phyloP scores from a whole-genome alignment of 2,888 invertebrate species.

The Lordiphosa andalusiaca region DNA sequence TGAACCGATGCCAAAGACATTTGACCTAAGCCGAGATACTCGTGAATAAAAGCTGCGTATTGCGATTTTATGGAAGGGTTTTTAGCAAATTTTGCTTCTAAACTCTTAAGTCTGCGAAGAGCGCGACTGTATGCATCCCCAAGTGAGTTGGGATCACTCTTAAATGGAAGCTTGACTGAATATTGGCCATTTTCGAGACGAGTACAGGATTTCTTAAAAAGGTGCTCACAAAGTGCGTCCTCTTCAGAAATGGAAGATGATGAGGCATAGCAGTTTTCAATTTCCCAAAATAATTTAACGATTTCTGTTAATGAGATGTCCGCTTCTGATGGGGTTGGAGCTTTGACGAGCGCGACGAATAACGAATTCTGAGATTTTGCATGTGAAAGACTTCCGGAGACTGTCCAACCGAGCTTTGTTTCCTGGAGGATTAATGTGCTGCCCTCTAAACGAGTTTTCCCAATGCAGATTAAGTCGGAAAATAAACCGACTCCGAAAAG shows the following conservation, averaged over 20 bases:
- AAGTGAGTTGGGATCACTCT: background rate
- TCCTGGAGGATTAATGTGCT: background rate
- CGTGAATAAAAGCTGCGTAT: background rate
- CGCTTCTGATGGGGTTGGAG: too few species aligned
- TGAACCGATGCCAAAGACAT: slow-evolving; percentile 1
- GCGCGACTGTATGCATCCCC: background rate
- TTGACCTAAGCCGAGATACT: background rate
- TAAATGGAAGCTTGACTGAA: too few species aligned
- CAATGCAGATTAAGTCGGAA: too few species aligned
- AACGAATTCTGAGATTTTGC: background rate
- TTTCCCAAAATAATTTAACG: background rate
- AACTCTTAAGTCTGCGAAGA: too few species aligned
- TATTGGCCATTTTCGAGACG: slow-evolving; percentile 4
- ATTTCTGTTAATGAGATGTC: too few species aligned
- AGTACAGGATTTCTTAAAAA: slow-evolving; percentile 11
- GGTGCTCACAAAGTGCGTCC: slow-evolving; percentile 15
- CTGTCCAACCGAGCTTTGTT: background rate
- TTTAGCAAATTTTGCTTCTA: background rate
- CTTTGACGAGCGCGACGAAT: too few species aligned
- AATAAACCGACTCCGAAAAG: too few species aligned
- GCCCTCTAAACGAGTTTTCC: too few species aligned
- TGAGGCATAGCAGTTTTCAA: background rate
- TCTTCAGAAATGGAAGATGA: slow-evolving; percentile 2
- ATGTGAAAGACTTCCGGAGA: background rate
- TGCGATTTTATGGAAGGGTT: background rate